Conservation (phyloP, 2,113 vertebrate genomes). For the Montifringilla adamsi region DNA sequence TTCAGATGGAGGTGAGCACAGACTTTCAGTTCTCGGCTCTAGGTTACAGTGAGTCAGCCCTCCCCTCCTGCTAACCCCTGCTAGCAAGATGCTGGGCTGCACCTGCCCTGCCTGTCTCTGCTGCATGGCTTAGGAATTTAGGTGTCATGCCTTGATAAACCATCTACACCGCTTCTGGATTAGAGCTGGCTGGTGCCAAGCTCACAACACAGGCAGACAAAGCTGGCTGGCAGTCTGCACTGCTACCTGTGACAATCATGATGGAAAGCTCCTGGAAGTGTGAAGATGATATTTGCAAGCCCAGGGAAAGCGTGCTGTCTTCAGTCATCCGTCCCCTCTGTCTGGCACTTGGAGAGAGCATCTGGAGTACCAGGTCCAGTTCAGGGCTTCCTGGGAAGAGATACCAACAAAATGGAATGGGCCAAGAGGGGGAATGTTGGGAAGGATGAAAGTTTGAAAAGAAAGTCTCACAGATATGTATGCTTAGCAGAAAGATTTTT, state of each 20-base stretch:
- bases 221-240: neutral
- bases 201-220: neutral
- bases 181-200: neutral
- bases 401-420: neutral
- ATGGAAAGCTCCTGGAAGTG: neutral
- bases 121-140: neutral
- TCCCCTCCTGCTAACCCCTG: neutral
- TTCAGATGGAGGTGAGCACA: neutral
- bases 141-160: neutral
- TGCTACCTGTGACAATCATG: neutral
- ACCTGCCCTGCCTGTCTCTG: neutral
- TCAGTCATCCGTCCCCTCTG: neutral
- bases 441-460: too few species aligned
- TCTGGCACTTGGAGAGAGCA: neutral
- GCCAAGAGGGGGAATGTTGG: neutral
- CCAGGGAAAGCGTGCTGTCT: fast-evolving
- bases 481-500: too few species aligned
- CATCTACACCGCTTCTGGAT: fast-evolving
- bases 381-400: neutral
- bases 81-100: neutral
- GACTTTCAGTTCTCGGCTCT: neutral
- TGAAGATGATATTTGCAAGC: neutral
- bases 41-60: neutral
- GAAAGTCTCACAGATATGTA: too few species aligned
- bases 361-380: neutral